Base-by-base conservation (phyloP, 2,888 invertebrate genomes). In the Tetragonula carbonaria region DNA sequence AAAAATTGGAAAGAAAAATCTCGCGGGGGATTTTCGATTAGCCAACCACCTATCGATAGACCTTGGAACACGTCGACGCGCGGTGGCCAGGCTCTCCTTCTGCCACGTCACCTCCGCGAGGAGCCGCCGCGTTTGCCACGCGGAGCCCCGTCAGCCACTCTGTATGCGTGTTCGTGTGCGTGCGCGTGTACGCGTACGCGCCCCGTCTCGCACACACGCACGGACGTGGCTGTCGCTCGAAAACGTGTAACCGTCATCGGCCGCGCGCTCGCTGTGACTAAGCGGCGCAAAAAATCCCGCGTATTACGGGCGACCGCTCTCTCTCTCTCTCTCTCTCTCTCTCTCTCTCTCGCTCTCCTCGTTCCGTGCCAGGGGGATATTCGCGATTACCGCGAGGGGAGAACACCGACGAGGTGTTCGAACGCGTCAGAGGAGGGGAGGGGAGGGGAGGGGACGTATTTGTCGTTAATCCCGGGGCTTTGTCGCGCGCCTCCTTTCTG, bases 261-360 rank as follows among this genome's bases (percentile, higher is more conserved):
- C 59, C 78, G 82, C 78, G 75, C 45, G 67, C 75, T 82, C 81
- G 86, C 84, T 80, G 86, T 91, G 92, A 92, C 92, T 92, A 91
- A 92, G 91, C 88, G 91, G 80, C 75, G 86, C 78, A 85, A 90
- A 89, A 90, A 89, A 87, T 81, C 72, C 80, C 86, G 85, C 88
- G 86, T 78, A 81, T 86, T 87, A 82, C 86, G 78, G 70, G 45
- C 38, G 38, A 8, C 38, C 38, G 38, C 8, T 38, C 38, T 38
- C 76, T 74, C 73, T 28, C 28, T 28, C 28, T 28, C 28, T 28
- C 28, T 28, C 2, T 28, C 28, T 0, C 28, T 28, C 28, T 28
- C 28, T n/a, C 28, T 28, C 28, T 28, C 28, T 28, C 2, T 28
- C 28, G 1, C 28, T 28, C 28, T 28, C 28, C 53, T 77, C 83